A percentile compares a stretch with the other conserved stretches of the same genome.
These are phyloP conservation scores for Luidia sarsii DNA, from an alignment of 53 echinoderm and acorn worm genomes.

Conservation along the genomic window DNA sequence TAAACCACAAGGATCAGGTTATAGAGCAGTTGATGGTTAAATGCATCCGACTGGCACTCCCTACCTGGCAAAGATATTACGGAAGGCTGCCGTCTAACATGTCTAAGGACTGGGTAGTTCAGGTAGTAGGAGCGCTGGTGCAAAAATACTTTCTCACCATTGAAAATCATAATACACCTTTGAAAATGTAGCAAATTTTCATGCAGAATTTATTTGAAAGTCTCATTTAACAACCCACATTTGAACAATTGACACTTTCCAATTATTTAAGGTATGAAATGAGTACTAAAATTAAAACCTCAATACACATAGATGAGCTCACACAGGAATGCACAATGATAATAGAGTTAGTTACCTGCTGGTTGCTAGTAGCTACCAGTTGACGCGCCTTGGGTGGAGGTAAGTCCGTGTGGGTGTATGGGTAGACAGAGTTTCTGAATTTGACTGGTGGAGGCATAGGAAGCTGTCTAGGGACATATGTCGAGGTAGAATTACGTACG, in stretches of 20 bases:
- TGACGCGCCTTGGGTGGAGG: background rate
- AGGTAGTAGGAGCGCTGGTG: too few relatives aligned
- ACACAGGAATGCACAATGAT: background rate
- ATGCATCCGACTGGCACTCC: too few relatives aligned
- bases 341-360: background rate
- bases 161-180: too few relatives aligned
- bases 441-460: slow-evolving; percentile 26
- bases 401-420: slow-evolving; percentile 7
- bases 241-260: background rate
- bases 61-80: too few relatives aligned
- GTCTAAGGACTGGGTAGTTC: too few relatives aligned
- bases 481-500: background rate
- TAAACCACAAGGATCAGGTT: background rate
- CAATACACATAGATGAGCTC: background rate
- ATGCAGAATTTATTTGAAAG: too few relatives aligned
- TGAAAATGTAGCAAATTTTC: too few relatives aligned
- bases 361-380: background rate
- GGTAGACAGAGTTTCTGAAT: slow-evolving; percentile 51
- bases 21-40: too few relatives aligned
- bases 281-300: background rate
- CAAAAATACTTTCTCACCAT: too few relatives aligned
- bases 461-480: background rate
- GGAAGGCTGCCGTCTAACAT: too few relatives aligned
- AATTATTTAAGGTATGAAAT: background rate
- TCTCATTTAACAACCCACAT: too few relatives aligned